A percentile compares a stretch with the other conserved stretches of the same genome.
These are phyloP conservation scores for Tyria jacobaeae DNA, from an alignment of 2,888 invertebrate genomes.

Conservation along the genomic window DNA sequence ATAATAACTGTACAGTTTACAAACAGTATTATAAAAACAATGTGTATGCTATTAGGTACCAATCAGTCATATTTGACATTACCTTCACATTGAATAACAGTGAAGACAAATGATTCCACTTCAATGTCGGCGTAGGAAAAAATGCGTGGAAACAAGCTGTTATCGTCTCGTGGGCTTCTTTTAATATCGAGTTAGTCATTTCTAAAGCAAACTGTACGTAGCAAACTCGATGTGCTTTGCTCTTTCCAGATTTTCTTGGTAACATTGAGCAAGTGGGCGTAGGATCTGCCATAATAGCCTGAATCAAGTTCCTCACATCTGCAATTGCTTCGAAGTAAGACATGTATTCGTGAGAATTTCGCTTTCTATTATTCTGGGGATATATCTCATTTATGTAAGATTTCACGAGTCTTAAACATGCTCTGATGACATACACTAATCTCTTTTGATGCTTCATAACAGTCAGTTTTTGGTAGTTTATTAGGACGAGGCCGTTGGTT, in stretches of 20 bases:
- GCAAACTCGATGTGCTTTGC: slow-evolving; percentile 73
- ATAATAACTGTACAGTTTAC: too few species aligned
- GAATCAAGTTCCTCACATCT: slow-evolving; percentile 93
- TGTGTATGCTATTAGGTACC: too few species aligned
- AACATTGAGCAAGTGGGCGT: slow-evolving; percentile 73
- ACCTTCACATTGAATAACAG: slow-evolving; percentile 90
- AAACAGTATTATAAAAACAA: too few species aligned
- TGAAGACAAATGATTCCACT: slow-evolving; percentile 97
- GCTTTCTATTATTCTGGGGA: slow-evolving; percentile 88
- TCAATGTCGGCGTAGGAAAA: slow-evolving; percentile 96
- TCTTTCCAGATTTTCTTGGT: slow-evolving; percentile 71
- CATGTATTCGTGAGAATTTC: slow-evolving; percentile 88
- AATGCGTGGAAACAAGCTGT: slow-evolving; percentile 98
- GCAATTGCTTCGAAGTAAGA: slow-evolving; percentile 94
- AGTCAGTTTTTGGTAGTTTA: slow-evolving; percentile 82
- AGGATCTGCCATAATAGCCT: slow-evolving; percentile 93
- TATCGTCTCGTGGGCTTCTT: slow-evolving; percentile 96
- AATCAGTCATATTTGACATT: slow-evolving; percentile 27
- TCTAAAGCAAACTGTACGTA: slow-evolving; percentile 84
- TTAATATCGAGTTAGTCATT: slow-evolving; percentile 91
- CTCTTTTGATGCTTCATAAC: slow-evolving; percentile 91
- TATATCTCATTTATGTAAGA: slow-evolving; percentile 97
- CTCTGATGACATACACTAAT: slow-evolving; percentile 94
- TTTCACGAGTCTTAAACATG: slow-evolving; percentile 92
- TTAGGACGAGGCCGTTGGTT: slow-evolving; percentile 76